A percentile compares a stretch with the other conserved stretches of the same genome.
Evolutionary conservation across 1,140 invertebrate species (phyloP).

Genomic region (Micrasema minimum): DNA sequence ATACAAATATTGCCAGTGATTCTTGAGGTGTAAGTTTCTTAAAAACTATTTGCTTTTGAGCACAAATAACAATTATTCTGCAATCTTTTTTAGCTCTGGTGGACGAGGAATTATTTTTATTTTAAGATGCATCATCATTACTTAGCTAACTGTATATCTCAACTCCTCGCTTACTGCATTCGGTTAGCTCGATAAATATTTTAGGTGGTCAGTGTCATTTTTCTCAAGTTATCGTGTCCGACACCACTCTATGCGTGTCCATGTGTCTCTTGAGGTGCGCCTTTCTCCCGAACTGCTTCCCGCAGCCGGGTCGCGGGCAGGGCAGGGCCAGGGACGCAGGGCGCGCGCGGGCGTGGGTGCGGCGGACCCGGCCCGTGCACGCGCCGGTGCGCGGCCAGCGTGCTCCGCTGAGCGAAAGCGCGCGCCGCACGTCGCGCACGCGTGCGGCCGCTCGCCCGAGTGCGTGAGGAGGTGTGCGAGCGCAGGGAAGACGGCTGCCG

Average conservation of each 20-base stretch:
- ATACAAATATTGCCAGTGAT: too few relatives aligned
- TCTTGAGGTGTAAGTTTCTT: too few relatives aligned
- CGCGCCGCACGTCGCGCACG: constrained; percentile 55
- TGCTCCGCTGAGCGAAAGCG: constrained; percentile 55
- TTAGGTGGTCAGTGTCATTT: too few relatives aligned
- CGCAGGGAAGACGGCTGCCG: constrained; percentile 46
- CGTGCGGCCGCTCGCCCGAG: constrained; percentile 55
- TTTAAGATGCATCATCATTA: too few relatives aligned
- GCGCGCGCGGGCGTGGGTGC: constrained; percentile 65
- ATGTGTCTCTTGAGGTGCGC: constrained; percentile 47
- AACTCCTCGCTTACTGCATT: too few relatives aligned
- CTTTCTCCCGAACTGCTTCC: constrained; percentile 42
- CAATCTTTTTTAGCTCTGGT: too few relatives aligned
- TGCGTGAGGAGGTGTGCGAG: constrained; percentile 50
- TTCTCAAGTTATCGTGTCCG: constrained; percentile 32
- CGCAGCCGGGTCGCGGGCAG: constrained; percentile 59
- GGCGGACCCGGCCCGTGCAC: neutral
- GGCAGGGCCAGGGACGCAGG: constrained; percentile 55
- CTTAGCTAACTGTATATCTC: too few relatives aligned
- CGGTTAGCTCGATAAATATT: too few relatives aligned
- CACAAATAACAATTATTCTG: too few relatives aligned
- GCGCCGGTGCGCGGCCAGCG: constrained; percentile 54
- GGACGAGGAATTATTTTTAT: too few relatives aligned
- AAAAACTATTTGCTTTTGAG: too few relatives aligned
- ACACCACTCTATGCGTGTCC: constrained; percentile 39